These are phyloP conservation scores for Adineta ricciae DNA, from an alignment of 2,888 invertebrate genomes.

Conservation along the genomic window DNA sequence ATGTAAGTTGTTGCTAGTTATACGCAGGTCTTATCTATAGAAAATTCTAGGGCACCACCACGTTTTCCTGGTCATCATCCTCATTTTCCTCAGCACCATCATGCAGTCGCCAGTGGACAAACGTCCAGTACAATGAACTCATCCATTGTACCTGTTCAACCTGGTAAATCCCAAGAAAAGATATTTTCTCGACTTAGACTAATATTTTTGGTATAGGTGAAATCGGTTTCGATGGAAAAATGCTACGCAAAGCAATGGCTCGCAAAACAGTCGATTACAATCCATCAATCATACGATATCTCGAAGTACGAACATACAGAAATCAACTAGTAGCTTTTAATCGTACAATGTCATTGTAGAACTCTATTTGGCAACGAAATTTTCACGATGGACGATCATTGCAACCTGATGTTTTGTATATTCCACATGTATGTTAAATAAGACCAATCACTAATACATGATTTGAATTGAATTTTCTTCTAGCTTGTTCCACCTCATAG, in stretches of 20 bases:
- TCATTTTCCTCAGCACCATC: not conserved
- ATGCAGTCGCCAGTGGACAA: not conserved
- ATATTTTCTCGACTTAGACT: not conserved
- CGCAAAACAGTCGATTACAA: conserved; percentile 96
- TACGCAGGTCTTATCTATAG: not conserved
- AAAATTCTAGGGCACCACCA: not conserved
- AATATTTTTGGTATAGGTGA: not conserved
- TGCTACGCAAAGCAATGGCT: conserved; percentile 76
- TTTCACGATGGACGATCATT: conserved; percentile 73
- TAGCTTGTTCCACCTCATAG: conserved; percentile 70
- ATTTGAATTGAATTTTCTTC: conserved; percentile 50
- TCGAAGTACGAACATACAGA: conserved; percentile 66
- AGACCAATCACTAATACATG: conserved; percentile 27
- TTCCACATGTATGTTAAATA: conserved; percentile 65
- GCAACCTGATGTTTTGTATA: conserved; percentile 89
- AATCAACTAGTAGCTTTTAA: too few relatives aligned
- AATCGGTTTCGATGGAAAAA: conserved; percentile 34
- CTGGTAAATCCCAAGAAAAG: not conserved
- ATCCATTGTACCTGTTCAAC: not conserved
- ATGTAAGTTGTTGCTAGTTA: not conserved
- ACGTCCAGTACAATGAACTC: not conserved
- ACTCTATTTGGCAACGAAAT: conserved; percentile 88
- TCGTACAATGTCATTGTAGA: too few relatives aligned
- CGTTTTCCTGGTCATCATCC: not conserved
- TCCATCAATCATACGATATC: conserved; percentile 76